phyloP scores from a whole-genome alignment of 2,797 vertebrate species.

The Eidolon dupreanum region DNA sequence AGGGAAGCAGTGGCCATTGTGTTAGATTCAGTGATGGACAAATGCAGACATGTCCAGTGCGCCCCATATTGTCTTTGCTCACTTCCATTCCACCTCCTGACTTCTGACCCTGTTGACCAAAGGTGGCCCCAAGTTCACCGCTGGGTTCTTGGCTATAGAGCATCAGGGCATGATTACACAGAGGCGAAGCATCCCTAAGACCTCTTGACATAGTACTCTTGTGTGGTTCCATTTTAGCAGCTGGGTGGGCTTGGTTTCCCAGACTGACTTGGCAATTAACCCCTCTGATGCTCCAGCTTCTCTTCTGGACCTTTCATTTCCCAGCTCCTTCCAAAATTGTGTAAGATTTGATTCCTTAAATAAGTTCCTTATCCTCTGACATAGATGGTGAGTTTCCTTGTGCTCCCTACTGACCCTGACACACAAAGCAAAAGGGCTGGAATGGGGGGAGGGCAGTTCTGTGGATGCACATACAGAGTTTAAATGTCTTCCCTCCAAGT shows the following conservation, averaged over 20 bases:
- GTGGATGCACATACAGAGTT: rapidly evolving
- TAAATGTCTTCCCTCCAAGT: neutral
- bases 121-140: neutral
- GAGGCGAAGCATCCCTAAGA: neutral
- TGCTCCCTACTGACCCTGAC: neutral
- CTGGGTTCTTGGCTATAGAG: neutral
- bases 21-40: neutral
- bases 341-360: neutral
- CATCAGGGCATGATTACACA: neutral
- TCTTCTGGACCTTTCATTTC: neutral
- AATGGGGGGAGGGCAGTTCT: neutral
- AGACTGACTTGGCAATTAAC: neutral
- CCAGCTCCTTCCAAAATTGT: neutral
- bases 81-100: neutral
- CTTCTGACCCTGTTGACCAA: neutral
- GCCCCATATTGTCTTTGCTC: neutral
- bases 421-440: neutral
- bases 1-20: neutral
- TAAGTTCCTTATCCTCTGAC: neutral
- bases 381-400: neutral
- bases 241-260: neutral
- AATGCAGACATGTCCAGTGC: neutral
- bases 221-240: neutral
- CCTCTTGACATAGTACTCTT: neutral
- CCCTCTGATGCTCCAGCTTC: neutral